phyloP scores from a whole-genome alignment of 2,113 vertebrate genomes.

The Chinchilla lanigera region DNA sequence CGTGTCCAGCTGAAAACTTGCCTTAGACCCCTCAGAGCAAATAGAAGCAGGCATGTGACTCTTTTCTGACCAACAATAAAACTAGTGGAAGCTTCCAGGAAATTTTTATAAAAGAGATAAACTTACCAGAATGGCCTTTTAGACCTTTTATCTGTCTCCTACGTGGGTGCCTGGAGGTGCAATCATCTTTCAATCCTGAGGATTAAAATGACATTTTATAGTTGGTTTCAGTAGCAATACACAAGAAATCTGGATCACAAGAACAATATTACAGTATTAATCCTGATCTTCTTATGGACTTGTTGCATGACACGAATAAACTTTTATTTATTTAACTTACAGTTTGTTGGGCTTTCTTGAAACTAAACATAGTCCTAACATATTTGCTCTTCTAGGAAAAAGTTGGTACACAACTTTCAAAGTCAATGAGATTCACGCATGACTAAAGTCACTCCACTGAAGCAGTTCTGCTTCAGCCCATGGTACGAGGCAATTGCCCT shows the following conservation, averaged over 20 bases:
- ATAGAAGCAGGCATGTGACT: background rate
- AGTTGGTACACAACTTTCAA: background rate
- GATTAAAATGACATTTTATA: background rate
- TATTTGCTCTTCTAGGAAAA: background rate
- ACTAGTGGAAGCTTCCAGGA: background rate
- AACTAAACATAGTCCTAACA: background rate
- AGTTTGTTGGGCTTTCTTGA: slow-evolving; percentile 25
- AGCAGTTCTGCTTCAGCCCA: background rate
- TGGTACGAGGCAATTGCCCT: background rate
- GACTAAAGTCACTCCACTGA: background rate
- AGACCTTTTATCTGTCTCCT: background rate
- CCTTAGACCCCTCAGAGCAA: background rate
- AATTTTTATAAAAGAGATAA: background rate
- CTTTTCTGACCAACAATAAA: background rate
- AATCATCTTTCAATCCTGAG: background rate
- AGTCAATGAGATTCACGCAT: background rate
- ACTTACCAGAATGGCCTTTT: background rate
- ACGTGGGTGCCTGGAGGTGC: background rate
- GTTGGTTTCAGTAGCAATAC: background rate
- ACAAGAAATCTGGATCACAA: background rate
- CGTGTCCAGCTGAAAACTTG: background rate
- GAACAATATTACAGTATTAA: background rate
- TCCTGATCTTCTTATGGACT: background rate
- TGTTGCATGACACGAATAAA: background rate
- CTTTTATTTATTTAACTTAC: background rate